A percentile compares a stretch with the other conserved stretches of the same genome.
Evolutionary conservation across 2,113 vertebrate species (phyloP).

Genomic region (Jacana jacana): DNA sequence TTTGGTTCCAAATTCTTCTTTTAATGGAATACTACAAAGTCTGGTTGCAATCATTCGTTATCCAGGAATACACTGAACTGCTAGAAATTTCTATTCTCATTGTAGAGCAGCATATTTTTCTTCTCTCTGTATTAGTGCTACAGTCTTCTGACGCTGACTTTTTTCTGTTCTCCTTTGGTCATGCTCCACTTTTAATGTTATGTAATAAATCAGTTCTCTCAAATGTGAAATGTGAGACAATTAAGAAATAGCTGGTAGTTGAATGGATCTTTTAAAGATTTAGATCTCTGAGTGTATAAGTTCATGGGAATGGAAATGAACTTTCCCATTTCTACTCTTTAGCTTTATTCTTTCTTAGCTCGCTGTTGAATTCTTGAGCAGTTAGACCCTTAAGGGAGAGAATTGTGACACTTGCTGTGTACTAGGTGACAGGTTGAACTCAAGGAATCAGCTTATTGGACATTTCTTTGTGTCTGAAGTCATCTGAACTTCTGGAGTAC

Average conservation of each 20-base stretch:
- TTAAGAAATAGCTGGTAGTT: not conserved
- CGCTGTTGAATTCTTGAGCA: not conserved
- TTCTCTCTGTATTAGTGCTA: not conserved
- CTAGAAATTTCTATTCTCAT: not conserved
- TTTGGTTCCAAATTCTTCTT: not conserved
- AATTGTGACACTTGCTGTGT: not conserved
- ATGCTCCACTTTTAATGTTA: not conserved
- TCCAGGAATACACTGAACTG: not conserved
- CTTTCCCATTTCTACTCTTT: not conserved
- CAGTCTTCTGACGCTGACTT: not conserved
- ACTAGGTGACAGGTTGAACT: not conserved
- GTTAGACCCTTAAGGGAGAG: not conserved
- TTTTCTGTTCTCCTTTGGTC: not conserved
- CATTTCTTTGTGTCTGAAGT: not conserved
- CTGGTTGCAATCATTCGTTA: not conserved
- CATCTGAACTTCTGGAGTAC: not conserved
- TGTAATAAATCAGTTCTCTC: not conserved
- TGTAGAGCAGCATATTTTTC: not conserved
- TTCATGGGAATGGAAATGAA: not conserved
- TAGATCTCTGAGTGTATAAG: not conserved
- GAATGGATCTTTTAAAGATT: not conserved
- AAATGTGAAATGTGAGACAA: not conserved
- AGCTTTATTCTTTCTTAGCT: not conserved
- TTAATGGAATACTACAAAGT: not conserved
- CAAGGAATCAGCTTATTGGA: not conserved